Evolutionary conservation across 2,888 invertebrate genomes (phyloP), one percentile per base, ranked within the genome.

Genomic region (Microdon myrmicae): DNA sequence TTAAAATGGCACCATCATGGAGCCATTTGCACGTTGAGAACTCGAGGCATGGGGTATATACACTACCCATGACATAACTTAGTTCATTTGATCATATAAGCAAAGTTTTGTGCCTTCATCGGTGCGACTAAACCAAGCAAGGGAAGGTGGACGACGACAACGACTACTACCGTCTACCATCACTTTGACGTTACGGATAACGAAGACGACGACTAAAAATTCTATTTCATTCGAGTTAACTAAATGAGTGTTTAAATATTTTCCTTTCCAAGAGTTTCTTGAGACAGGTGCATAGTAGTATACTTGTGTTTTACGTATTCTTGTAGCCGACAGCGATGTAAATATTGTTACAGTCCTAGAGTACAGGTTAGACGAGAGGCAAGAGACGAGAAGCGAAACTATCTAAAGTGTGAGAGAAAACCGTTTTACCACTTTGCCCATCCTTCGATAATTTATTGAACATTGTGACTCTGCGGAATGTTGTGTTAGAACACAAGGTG

Each of bases 241-340:
- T 64, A 56, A 64, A 64, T 64, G 61, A 64, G 61, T 51, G 61
- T 64, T 64, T 64, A 64, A 64, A 64, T 64, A 64, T 64, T 64
- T 64, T 64, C 56, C 56, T 64, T 64, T 45, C 44, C 31, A 39
- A 48, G 44, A 31, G 31, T 43, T 55, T 9, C 13, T 19, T 29
- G 17, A 34, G 38, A 26, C 29, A 29, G 43, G 43, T 43, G 35
- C 49, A 43, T n/a, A n/a, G n/a, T n/a, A n/a, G n/a, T n/a, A n/a
- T n/a, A n/a, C n/a, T n/a, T 28, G 48, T 43, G 48, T 45, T 37
- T 31, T 38, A 23, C 25, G 28, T 34, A 28, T 10, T 23, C 25
- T 44, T 20, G 28, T 34, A 25, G 22, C 37, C 22, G 16, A 35
- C 43, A 45, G 43, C 12, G 43, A 9, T 60, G 55, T 48, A 55